These are phyloP conservation scores for Siniperca chuatsi DNA, from an alignment of 2,113 vertebrate genomes.

Conservation along the genomic window DNA sequence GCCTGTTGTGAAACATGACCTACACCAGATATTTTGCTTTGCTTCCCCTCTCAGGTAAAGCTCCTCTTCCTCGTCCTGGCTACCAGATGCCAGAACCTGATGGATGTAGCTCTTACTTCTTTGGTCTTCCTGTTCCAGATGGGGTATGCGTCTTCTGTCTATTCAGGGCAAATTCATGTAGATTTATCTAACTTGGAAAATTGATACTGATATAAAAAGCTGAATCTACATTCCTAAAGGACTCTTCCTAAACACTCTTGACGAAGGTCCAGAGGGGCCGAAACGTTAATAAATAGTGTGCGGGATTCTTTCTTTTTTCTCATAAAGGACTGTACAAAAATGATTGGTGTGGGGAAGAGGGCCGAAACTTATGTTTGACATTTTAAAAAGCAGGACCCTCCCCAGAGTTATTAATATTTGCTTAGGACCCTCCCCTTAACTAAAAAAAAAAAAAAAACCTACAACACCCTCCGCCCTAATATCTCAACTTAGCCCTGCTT, in stretches of 20 bases:
- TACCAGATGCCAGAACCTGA: constrained; percentile 92
- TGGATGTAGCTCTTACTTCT: constrained; percentile 92
- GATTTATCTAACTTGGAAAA: not conserved
- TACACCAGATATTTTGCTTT: not conserved
- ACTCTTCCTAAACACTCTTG: not conserved
- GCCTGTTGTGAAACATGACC: constrained; percentile 24
- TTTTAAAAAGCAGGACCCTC: not conserved
- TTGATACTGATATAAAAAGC: not conserved
- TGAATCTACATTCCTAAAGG: fast-evolving
- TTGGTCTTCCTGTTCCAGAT: constrained; percentile 93
- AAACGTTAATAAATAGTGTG: too few species aligned
- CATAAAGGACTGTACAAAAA: not conserved
- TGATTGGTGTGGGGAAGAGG: not conserved
- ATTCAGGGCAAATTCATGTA: not conserved
- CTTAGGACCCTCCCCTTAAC: not conserved
- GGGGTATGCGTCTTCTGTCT: constrained; percentile 82
- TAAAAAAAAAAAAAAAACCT: not conserved
- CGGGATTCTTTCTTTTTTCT: too few species aligned
- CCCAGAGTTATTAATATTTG: not conserved
- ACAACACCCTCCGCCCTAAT: not conserved
- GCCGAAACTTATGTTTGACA: not conserved
- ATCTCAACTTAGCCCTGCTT: not conserved
- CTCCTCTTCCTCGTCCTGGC: constrained; percentile 90
- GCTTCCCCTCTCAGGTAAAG: constrained; percentile 85
- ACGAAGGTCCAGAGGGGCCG: too few species aligned